Conservation (phyloP, 2,888 invertebrate species). For the Megalurothrips usitatus region DNA sequence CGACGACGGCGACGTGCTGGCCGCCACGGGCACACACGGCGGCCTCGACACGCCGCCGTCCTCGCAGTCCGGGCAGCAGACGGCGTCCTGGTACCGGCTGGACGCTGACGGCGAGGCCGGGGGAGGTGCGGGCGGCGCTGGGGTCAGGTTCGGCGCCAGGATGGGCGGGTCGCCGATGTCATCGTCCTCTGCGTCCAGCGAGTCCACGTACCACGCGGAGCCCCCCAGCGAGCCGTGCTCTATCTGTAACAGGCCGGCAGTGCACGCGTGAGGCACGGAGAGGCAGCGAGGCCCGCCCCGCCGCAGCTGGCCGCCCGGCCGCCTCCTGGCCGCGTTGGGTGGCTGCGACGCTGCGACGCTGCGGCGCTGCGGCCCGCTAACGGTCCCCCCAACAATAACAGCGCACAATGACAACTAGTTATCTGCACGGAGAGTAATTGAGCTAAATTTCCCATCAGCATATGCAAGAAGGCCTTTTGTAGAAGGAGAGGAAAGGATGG, state of each 20-base stretch:
- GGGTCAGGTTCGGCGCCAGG: neutral
- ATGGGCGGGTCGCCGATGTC: neutral
- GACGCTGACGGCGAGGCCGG: neutral
- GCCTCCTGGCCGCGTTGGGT: too few relatives aligned
- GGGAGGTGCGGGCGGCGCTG: neutral
- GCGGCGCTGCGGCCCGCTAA: too few relatives aligned
- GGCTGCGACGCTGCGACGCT: too few relatives aligned
- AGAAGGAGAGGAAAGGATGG: too few relatives aligned
- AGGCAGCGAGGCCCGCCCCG: too few relatives aligned
- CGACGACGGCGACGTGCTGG: neutral
- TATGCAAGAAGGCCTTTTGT: too few relatives aligned
- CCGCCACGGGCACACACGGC: neutral
- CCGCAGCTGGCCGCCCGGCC: too few relatives aligned
- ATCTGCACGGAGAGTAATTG: too few relatives aligned
- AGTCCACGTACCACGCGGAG: neutral
- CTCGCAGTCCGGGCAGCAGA: constrained; percentile 2
- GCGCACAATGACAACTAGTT: too few relatives aligned
- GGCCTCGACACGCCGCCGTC: neutral
- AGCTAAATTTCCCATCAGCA: too few relatives aligned
- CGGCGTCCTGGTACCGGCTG: constrained; percentile 8
- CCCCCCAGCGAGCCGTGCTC: neutral
- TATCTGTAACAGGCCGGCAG: neutral
- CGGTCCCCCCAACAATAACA: too few relatives aligned
- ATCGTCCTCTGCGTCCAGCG: neutral
- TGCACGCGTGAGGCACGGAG: neutral